Base-by-base conservation (phyloP, 2,797 vertebrate genomes). In the Microctenopoma steveboyesi region DNA sequence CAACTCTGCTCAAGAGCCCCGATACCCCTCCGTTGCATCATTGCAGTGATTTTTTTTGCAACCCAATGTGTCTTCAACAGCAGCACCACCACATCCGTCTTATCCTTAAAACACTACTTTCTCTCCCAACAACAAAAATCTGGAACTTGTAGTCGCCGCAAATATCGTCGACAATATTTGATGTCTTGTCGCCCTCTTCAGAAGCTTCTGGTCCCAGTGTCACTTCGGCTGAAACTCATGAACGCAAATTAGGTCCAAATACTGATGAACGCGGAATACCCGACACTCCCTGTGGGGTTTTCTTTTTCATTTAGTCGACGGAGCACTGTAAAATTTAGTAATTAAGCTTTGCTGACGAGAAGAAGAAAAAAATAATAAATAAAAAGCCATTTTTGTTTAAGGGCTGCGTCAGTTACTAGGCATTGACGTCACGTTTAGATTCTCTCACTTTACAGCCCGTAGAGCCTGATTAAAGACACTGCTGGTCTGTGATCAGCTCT, bases 371-470 rank as follows among this genome's bases (percentile, higher is more conserved):
- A 76, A 85, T 65, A 88, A 92, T 74, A 83, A 86, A 90, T 84
- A 87, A 91, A 91, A 83, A 67, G 63, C 30, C 64, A n/a, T 82
- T 81, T 88, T 95, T 95, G 91, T 93, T 93, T 93, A 84, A 93
- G 93, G 95, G 95, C 95, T 97, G 96, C 96, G 96, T 98, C 97
- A 98, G 96, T 96, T 96, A 96, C 93, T 95, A 96, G 94, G 95
- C 95, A 96, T 96, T 98, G 96, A 98, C 97, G 97, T 98, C 97
- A 99, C 97, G 94, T 95, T 95, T 93, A 98, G 96, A 97, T 95
- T 98, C 96, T 97, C 97, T 97, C 95, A 92, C 95, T 96, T 96
- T 93, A 94, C 95, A 95, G 95, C 94, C 95, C 95, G 94, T 91
- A 93, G 93, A 93, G 95, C 90, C 93, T 92, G 94, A 94, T 94